Base-by-base conservation (phyloP, 2,113 vertebrate species). In the Oostethus manadensis region DNA sequence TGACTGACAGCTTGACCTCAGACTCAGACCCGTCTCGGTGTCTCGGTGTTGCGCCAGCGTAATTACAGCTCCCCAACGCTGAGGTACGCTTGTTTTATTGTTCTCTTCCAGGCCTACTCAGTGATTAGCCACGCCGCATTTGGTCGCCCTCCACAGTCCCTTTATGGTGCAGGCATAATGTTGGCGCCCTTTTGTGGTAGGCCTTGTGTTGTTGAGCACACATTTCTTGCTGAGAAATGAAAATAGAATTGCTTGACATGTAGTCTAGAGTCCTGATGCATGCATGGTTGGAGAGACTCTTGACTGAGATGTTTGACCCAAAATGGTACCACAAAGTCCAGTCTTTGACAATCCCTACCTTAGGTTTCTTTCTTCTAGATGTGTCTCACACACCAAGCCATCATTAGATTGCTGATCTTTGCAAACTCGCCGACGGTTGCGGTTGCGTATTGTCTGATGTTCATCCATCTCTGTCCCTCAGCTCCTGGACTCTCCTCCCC, bases 1-100 rank as follows among this genome's bases (percentile, higher is more conserved):
- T 17, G 60, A 62, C 71, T 81, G 77, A 72, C 71, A 66, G 77
- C 62, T 81, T 84, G 81, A 87, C 73, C 81, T 70, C 77, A 66
- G 67, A 58, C 76, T 75, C 50, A 74, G 84, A 78, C 76, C 66
- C 70, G 68, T 54, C 51, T 35, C 29, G 11, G n/a, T 40, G 53
- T 55, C 53, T 55, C 53, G n/a, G 62, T 56, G 61, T 66, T 69
- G 40, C 74, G 73, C 72, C 15, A 59, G 69, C 66, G 55, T 46
- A 64, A 76, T 75, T 65, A 66, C 59, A 58, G 51, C 60, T 38
- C 54, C 29, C 62, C 40, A 35, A 40, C 40, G 8, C 4, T 20
- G 22, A 44, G 13, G 43, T 56, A 50, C 58, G 59, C 46, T 50
- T 50, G 67, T 55, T 76, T 61, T 67, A 71, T 76, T 66, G 64